Conservation (phyloP, 2,888 invertebrate species). For the Tridacna crocea region DNA sequence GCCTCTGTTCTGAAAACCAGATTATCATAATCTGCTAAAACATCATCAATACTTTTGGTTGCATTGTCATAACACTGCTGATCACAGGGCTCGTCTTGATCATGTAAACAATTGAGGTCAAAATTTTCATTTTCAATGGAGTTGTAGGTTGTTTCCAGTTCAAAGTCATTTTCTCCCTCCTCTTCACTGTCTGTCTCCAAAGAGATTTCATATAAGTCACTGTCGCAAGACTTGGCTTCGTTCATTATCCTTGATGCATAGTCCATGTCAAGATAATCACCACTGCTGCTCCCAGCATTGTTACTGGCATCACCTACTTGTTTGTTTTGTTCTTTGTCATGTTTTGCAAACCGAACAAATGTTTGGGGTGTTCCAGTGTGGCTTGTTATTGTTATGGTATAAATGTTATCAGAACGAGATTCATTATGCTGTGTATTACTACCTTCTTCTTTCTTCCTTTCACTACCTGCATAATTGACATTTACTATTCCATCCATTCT, state of each 20-base stretch:
- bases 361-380: slow-evolving; percentile 4
- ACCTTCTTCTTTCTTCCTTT: slow-evolving; percentile 17
- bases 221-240: slow-evolving; percentile 9
- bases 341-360: slow-evolving; percentile 41
- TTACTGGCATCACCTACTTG: neutral
- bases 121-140: slow-evolving; percentile 55
- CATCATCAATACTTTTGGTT: slow-evolving; percentile 21
- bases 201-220: slow-evolving; percentile 23
- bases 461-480: slow-evolving; percentile 29
- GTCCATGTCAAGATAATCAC: slow-evolving; percentile 50
- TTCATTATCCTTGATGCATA: slow-evolving; percentile 23
- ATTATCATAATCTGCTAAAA: slow-evolving; percentile 21
- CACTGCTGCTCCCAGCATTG: neutral
- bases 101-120: slow-evolving; percentile 19
- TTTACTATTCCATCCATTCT: slow-evolving; percentile 48
- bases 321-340: slow-evolving; percentile 1
- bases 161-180: slow-evolving; percentile 15
- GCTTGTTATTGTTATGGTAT: slow-evolving; percentile 45
- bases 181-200: slow-evolving; percentile 23
- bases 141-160: slow-evolving; percentile 31
- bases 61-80: slow-evolving; percentile 10
- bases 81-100: neutral
- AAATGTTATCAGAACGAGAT: slow-evolving; percentile 43
- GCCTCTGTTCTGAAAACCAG: slow-evolving; percentile 14
- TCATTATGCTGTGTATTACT: neutral